Evolutionary conservation across 2,888 invertebrate species (phyloP), one percentile per base, ranked within the genome.

Genomic region (Pseudococcus viburni): DNA sequence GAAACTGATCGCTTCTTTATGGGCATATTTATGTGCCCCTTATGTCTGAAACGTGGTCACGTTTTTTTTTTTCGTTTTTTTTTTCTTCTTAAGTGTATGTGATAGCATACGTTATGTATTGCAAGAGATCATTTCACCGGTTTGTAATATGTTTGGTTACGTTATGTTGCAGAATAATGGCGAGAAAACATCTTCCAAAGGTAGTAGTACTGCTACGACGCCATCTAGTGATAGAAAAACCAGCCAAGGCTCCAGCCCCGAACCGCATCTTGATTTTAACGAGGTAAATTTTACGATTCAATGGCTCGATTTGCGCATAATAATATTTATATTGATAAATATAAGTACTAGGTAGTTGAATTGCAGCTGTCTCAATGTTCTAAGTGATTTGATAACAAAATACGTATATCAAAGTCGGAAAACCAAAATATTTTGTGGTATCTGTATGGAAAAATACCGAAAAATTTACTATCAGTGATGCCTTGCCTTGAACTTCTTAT

Each of bases 141-240:
- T 46, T 83, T 46, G 6, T 83, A 83, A 42, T 19, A 11, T 19
- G 11, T 39, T 17, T n/a, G 39, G 7, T 9, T 73, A 33, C 33
- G 12, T 39, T 39, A 9, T 51, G 42, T 88, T 88, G 12, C 80
- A 88, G 88, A 88, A 88, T 59, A 88, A 88, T 33, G 88, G 88
- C 19, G 88, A 88, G 22, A 88, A 88, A 59, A 80, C 33, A 11
- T 80, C 88, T 39, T 88, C 88, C 51, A 88, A 88, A 88, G 73
- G 88, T 73, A 88, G 88, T 19, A 88, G 88, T 59, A 88, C 83
- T 39, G 73, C 88, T 83, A 88, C 88, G 33, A 88, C 88, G 55
- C 88, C 88, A 83, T 83, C 88, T 59, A 88, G 88, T 83, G 88
- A 88, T 73, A 80, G 88, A 42, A 88, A 88, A 88, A 83, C 77